Evolutionary conservation across 1,140 invertebrate species (phyloP), one percentile per base, ranked within the genome.

Genomic region (Wasmannia auropunctata): DNA sequence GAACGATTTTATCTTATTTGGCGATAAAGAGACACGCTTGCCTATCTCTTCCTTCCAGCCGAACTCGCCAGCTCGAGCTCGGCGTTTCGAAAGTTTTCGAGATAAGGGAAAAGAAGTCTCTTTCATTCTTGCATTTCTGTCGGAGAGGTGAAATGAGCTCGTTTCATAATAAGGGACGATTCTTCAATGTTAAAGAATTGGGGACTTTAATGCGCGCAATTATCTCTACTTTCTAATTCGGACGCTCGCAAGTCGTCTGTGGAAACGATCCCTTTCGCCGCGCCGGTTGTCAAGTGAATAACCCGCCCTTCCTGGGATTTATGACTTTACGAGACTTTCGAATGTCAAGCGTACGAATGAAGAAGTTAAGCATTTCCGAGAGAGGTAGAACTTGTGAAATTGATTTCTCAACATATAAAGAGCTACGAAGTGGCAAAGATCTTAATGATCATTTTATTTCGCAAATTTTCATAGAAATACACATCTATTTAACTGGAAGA

Each of bases 201-300:
- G 11, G 4, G 37, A 74, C 54, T 81, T 81, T 72, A 83, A 74
- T 58, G n/a, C 67, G 51, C 37, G 37, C 67, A 83, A 83, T 83
- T 83, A 74, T 74, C 37, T 83, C 79, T 83, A 67, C 79, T 83
- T 83, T 83, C 79, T 83, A 83, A 83, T 74, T 74, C 79, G 65
- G 22, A 51, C 49, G n/a, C 37, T 58, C 74, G 51, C 49, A 10
- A 72, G 37, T 72, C 19, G 16, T 7, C 34, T 43, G 46, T 69
- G 51, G 58, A 74, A 83, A 72, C 31, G 37, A 19, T 83, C 37
- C 49, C 51, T 69, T 58, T 72, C 67, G 37, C 34, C 19, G 34
- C 43, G 22, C 10, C 25, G 14, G 1, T 69, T 67, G 51, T 81
- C n/a, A 81, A 81, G 14, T 58, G 34, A 49, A 81, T 81, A 69